Conservation (phyloP, 1,140 invertebrate species). For the Tetramorium alpestre region DNA sequence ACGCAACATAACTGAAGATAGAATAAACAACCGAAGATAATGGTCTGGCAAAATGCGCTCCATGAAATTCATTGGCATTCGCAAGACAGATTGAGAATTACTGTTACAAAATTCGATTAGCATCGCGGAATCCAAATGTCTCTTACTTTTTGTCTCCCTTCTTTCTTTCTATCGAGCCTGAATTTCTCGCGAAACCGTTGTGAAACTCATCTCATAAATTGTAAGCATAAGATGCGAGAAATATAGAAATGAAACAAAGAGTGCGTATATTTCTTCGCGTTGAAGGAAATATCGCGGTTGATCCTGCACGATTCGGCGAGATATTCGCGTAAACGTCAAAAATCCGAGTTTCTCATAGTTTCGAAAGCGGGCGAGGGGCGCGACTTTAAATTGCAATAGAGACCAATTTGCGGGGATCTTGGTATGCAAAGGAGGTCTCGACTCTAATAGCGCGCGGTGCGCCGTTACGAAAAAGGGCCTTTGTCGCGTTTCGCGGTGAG, state of each 20-base stretch:
- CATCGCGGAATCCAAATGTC: background rate
- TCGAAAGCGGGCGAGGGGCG: slow-evolving; percentile 2
- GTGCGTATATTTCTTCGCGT: background rate
- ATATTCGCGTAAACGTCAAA: background rate
- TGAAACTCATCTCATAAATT: background rate
- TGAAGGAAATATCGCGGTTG: background rate
- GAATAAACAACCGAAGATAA: background rate
- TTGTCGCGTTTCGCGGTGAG: background rate
- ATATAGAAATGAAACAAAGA: background rate
- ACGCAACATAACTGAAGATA: background rate
- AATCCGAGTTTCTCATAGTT: slow-evolving; percentile 1
- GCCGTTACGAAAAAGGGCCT: slow-evolving; percentile 18
- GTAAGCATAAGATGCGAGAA: background rate
- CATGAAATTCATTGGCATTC: background rate
- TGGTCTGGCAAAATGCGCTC: background rate
- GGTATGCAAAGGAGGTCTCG: slow-evolving; percentile 24
- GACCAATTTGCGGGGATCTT: slow-evolving; percentile 31
- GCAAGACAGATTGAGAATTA: background rate
- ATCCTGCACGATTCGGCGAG: background rate
- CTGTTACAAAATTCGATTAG: background rate
- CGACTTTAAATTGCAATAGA: slow-evolving; percentile 37
- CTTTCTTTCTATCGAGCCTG: background rate
- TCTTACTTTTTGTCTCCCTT: background rate
- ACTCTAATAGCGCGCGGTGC: slow-evolving; percentile 21
- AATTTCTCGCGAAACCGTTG: background rate